phyloP scores from a whole-genome alignment of 2,113 vertebrate species.

The Neomonachus schauinslandi region DNA sequence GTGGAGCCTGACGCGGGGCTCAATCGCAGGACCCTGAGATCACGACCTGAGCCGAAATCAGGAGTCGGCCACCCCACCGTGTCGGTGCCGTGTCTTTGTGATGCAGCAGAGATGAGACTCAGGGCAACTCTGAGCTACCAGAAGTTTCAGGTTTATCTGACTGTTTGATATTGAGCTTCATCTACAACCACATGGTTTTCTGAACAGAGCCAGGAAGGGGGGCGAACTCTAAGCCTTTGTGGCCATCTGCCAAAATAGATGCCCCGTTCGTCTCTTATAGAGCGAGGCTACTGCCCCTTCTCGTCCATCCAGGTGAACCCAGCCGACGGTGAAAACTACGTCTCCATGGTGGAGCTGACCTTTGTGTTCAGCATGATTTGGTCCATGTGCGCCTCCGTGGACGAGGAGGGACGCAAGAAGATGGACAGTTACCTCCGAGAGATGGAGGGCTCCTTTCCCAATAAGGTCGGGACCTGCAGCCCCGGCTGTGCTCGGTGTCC shows the following conservation, averaged over 20 bases:
- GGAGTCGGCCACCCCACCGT: too few species aligned
- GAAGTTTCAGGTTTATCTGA: neutral
- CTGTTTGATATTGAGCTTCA: neutral
- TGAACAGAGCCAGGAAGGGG: neutral
- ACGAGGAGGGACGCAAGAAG: conserved; percentile 92
- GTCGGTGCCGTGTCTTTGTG: neutral
- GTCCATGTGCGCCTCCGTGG: conserved; percentile 93
- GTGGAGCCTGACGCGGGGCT: too few species aligned
- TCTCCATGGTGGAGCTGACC: conserved; percentile 89
- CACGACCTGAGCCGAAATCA: neutral
- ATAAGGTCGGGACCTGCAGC: conserved; percentile 86
- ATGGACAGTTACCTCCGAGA: conserved; percentile 92
- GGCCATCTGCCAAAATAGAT: neutral
- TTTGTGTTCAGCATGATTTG: conserved; percentile 95
- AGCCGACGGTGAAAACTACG: conserved; percentile 84
- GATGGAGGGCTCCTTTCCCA: conserved; percentile 92
- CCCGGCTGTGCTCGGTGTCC: too few species aligned
- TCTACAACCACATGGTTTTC: neutral
- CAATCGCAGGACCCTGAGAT: neutral
- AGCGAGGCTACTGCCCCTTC: neutral
- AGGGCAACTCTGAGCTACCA: neutral
- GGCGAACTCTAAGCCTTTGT: neutral
- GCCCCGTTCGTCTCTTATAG: accelerated
- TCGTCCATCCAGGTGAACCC: conserved; percentile 86
- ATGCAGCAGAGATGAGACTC: neutral